A percentile compares a stretch with the other conserved stretches of the same genome.
Conservation (phyloP, 2,888 invertebrate species). For the Helleia helle region DNA sequence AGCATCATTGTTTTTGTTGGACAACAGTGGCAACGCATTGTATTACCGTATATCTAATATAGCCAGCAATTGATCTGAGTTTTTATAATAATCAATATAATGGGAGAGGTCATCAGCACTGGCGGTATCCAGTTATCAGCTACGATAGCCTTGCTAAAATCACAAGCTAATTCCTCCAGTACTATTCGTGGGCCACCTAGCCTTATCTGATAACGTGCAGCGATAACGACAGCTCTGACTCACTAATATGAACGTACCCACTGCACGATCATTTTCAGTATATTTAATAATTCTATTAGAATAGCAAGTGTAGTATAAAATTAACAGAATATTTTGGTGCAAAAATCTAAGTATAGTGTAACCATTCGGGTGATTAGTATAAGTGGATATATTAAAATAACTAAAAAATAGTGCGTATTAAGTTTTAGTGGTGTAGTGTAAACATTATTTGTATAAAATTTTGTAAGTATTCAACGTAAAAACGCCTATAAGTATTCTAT, state of each 20-base stretch:
- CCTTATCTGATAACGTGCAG: conserved; percentile 55
- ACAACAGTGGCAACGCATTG: too few species aligned
- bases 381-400: too few species aligned
- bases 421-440: too few species aligned
- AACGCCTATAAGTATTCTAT: too few species aligned
- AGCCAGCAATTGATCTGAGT: background rate
- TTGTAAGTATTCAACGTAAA: too few species aligned
- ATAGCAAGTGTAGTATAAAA: background rate
- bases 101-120: conserved; percentile 20
- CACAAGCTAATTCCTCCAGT: conserved; percentile 22
- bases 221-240: conserved; percentile 59
- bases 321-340: too few species aligned
- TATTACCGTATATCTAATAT: background rate
- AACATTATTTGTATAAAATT: too few species aligned
- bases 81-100: too few species aligned
- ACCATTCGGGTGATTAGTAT: too few species aligned
- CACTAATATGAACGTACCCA: conserved; percentile 26
- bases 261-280: background rate
- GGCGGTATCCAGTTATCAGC: conserved; percentile 23
- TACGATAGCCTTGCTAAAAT: conserved; percentile 36
- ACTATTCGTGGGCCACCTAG: conserved; percentile 24
- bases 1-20: too few species aligned
- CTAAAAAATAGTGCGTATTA: too few species aligned
- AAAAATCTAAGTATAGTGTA: too few species aligned
- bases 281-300: background rate